phyloP scores from a whole-genome alignment of 2,797 vertebrate species.

The Alectoris magna region DNA sequence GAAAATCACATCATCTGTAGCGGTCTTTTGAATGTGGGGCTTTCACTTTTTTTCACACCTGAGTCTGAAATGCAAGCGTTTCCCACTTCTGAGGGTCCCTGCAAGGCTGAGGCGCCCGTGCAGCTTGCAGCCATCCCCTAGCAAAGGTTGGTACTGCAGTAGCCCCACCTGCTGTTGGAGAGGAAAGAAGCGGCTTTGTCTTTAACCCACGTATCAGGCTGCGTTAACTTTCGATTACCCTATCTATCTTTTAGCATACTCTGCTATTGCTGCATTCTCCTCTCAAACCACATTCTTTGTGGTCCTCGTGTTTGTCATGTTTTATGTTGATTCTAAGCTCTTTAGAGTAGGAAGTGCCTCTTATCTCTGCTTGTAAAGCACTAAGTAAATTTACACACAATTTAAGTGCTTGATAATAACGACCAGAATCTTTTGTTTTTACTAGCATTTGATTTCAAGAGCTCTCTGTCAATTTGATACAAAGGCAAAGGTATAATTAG shows the following conservation, averaged over 20 bases:
- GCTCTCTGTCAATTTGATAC: neutral
- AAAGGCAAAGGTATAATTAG: neutral
- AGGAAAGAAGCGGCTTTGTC: neutral
- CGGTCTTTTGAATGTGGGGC: fast-evolving
- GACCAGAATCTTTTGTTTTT: neutral
- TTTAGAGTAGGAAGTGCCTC: neutral
- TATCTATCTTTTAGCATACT: neutral
- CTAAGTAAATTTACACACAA: neutral
- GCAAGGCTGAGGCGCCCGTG: neutral
- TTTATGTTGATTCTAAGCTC: neutral
- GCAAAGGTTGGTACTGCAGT: constrained; percentile 12
- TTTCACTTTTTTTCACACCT: fast-evolving
- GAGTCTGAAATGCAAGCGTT: fast-evolving
- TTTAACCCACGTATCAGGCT: no score
- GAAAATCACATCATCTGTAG: neutral
- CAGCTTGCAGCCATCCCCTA: neutral
- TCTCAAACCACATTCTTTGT: neutral
- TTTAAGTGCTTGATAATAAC: neutral
- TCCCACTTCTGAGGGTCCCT: fast-evolving
- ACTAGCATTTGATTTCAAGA: neutral
- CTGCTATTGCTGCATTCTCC: neutral
- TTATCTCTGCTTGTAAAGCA: constrained; percentile 23
- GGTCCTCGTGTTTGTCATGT: neutral
- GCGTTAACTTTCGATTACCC: neutral
- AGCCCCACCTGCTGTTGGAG: constrained; percentile 79